These are phyloP conservation scores for Choreutis nemorana DNA, from an alignment of 2,888 invertebrate genomes.

Conservation along the genomic window DNA sequence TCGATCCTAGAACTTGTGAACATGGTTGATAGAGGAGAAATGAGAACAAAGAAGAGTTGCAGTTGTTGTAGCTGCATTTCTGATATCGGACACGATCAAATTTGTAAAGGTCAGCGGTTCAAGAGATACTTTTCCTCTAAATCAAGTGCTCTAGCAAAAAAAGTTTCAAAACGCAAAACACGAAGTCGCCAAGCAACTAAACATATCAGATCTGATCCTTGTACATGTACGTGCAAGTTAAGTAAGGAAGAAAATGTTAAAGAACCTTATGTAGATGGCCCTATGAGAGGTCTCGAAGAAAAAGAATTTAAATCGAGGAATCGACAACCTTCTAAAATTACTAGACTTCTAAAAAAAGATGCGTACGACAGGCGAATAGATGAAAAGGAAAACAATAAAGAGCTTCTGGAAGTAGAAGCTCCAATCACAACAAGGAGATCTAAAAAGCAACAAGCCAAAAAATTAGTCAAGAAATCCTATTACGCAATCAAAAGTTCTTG, in stretches of 20 bases:
- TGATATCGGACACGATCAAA: conserved; percentile 12
- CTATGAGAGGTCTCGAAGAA: no score
- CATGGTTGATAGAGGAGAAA: conserved; percentile 25
- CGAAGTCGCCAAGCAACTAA: conserved; percentile 18
- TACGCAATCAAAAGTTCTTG: conserved; percentile 13
- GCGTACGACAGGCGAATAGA: conserved; percentile 5
- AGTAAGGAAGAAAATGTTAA: no score
- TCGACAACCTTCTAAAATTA: no score
- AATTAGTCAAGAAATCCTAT: conserved; percentile 13
- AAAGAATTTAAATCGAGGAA: no score
- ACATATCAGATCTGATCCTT: conserved; percentile 32
- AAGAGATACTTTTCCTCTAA: conserved; percentile 10
- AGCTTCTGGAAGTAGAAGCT: no score
- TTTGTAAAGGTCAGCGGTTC: conserved; percentile 12
- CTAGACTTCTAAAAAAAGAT: conserved; percentile 1
- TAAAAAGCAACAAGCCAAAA: conserved; percentile 14
- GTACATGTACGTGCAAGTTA: conserved; percentile 25
- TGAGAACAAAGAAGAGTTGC: conserved; percentile 24
- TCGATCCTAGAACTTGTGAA: conserved; percentile 23
- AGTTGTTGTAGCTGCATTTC: conserved; percentile 32
- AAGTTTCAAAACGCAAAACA: background rate
- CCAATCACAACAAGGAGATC: conserved; percentile 13
- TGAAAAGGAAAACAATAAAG: conserved; percentile 9
- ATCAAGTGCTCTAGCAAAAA: background rate
- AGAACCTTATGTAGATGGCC: no score